phyloP scores from a whole-genome alignment of 2,113 vertebrate genomes.

The Pseudorasbora parva region DNA sequence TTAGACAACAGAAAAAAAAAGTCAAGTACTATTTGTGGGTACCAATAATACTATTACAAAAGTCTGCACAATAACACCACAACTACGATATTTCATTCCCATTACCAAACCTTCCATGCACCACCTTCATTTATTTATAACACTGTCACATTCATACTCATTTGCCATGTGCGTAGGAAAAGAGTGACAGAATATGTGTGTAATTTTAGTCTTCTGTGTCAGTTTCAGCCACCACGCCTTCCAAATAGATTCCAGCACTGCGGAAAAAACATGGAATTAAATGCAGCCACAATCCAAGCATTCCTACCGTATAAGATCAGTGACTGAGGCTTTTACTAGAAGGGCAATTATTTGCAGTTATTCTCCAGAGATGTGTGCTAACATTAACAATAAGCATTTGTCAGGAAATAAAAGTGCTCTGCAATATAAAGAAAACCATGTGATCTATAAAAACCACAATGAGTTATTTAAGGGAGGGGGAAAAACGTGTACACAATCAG shows the following conservation, averaged over 20 bases:
- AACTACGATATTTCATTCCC: neutral
- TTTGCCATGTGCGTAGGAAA: constrained; percentile 13
- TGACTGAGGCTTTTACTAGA: neutral
- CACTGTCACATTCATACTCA: neutral
- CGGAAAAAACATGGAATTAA: neutral
- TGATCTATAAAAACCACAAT: neutral
- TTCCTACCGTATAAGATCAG: neutral
- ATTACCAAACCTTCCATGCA: neutral
- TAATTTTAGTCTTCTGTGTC: neutral
- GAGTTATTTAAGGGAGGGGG: neutral
- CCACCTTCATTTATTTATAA: neutral
- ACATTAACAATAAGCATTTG: neutral
- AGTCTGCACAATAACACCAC: neutral
- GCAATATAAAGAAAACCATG: neutral
- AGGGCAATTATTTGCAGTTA: neutral
- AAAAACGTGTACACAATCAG: neutral
- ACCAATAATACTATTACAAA: neutral
- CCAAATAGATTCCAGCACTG: neutral
- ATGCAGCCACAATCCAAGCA: neutral
- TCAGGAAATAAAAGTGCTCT: neutral
- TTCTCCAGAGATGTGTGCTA: neutral
- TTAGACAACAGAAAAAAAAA: too few species aligned
- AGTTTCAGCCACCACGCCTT: neutral
- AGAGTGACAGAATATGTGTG: neutral
- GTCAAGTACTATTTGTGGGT: neutral